Percentiles rank a stretch among this genome's conserved stretches.
Conservation (phyloP, 2,113 vertebrate genomes). For the Elachura formosa region DNA sequence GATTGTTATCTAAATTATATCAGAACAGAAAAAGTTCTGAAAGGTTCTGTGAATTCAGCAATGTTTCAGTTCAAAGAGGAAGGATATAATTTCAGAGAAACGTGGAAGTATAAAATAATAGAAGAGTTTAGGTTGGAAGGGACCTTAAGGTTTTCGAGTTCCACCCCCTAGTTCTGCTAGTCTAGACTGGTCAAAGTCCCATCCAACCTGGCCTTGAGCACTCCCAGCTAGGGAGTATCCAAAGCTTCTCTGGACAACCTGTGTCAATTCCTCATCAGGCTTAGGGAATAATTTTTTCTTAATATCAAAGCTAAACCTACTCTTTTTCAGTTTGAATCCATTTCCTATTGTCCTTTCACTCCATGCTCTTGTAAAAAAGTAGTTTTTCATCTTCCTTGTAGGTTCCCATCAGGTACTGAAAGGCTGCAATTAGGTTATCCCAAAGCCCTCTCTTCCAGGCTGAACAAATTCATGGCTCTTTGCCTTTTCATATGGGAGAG, state of each 20-base stretch:
- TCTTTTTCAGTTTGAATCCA: background rate
- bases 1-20: background rate
- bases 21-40: background rate
- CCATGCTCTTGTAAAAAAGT: background rate
- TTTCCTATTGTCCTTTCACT: background rate
- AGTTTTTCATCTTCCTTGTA: background rate
- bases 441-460: background rate
- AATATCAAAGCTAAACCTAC: background rate
- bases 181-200: background rate
- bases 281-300: background rate
- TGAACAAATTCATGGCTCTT: background rate
- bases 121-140: background rate
- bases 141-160: background rate
- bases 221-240: background rate
- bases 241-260: background rate
- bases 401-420: background rate
- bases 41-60: background rate
- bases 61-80: background rate
- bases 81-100: background rate
- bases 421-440: background rate
- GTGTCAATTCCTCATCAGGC: background rate
- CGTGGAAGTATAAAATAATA: background rate
- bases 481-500: background rate
- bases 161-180: background rate
- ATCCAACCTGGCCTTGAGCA: background rate